phyloP scores from a whole-genome alignment of 2,113 vertebrate genomes.

The Burhinus bistriatus region DNA sequence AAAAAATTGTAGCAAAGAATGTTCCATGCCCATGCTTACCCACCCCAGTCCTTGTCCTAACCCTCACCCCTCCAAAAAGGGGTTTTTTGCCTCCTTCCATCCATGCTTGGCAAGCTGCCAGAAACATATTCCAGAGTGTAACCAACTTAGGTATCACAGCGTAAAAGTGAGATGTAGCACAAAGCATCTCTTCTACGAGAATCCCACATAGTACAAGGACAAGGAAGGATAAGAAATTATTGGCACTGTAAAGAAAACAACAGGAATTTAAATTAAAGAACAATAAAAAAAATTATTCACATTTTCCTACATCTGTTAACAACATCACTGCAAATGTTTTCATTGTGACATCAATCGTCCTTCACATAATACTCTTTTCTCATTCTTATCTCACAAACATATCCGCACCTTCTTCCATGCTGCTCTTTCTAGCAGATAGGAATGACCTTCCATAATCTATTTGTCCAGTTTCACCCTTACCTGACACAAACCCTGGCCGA shows the following conservation, averaged over 20 bases:
- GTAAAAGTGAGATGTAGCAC: not conserved
- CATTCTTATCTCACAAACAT: conserved; percentile 30
- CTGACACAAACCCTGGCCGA: not conserved
- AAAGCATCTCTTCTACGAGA: not conserved
- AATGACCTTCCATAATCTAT: not conserved
- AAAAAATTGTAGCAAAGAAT: conserved; percentile 33
- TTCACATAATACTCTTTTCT: conserved; percentile 20
- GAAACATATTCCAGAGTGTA: not conserved
- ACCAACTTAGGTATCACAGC: not conserved
- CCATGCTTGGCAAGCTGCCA: not conserved
- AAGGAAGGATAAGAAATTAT: conserved; percentile 5
- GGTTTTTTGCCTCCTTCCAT: not conserved
- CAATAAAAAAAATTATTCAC: conserved; percentile 11
- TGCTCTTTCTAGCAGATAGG: not conserved
- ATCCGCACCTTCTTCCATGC: not conserved
- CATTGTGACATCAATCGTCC: conserved; percentile 28
- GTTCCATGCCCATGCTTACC: not conserved
- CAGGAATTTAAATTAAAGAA: conserved; percentile 36
- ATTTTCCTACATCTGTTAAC: conserved; percentile 55
- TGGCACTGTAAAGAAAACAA: conserved; percentile 38
- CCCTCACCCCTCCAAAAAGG: not conserved
- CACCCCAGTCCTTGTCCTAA: not conserved
- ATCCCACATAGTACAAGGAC: not conserved
- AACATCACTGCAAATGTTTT: conserved; percentile 36
- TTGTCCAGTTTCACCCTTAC: not conserved